Conservation (phyloP, 30 jellyfish, hydroid and myxozoan species). For the Aurelia sp. region DNA sequence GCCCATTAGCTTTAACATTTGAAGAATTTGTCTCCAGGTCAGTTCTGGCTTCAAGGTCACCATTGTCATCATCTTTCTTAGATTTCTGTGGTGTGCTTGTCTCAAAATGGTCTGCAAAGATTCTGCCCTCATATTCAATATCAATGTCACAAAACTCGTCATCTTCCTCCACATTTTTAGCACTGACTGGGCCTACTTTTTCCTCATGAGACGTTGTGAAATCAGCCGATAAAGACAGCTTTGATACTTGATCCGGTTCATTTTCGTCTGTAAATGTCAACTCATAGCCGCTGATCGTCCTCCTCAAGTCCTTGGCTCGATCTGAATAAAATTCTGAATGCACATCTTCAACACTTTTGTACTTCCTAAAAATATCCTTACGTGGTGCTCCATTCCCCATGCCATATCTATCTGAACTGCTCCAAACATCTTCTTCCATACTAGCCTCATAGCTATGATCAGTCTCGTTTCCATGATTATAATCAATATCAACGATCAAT, state of each 20-base stretch:
- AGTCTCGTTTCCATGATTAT: neutral
- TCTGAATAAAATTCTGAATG: neutral
- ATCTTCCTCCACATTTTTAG: neutral
- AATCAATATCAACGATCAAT: constrained; percentile 48
- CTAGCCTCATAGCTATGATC: constrained; percentile 3
- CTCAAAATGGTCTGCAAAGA: neutral
- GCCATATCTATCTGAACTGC: constrained; percentile 9
- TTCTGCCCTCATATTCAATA: neutral
- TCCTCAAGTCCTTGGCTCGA: constrained; percentile 2
- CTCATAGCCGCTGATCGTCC: constrained; percentile 46
- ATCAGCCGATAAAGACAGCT: constrained; percentile 46
- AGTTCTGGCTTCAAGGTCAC: too few species aligned
- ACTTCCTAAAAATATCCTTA: neutral
- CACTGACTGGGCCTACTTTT: neutral
- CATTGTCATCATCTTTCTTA: neutral
- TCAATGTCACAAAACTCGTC: constrained; percentile 10
- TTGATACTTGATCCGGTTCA: constrained; percentile 8
- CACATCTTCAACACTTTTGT: constrained; percentile 38
- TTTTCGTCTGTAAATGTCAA: constrained; percentile 37
- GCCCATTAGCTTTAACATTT: too few species aligned
- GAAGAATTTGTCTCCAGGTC: too few species aligned
- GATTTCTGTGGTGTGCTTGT: constrained; percentile 58
- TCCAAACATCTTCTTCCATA: neutral
- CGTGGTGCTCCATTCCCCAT: neutral
- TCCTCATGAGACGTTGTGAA: constrained; percentile 34